These are phyloP conservation scores for Colaptes auratus DNA, from an alignment of 2,113 vertebrate genomes.

Conservation along the genomic window DNA sequence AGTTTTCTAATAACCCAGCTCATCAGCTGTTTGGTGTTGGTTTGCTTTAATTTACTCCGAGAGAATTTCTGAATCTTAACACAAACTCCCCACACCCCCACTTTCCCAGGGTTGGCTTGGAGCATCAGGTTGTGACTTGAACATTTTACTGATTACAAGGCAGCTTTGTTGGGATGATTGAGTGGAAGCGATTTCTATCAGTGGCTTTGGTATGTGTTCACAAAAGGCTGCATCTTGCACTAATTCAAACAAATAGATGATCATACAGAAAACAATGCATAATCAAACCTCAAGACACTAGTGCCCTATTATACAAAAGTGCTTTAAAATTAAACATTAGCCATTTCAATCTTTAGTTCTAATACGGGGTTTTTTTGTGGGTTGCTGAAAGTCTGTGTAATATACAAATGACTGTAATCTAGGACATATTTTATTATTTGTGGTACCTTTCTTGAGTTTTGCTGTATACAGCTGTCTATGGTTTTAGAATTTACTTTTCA, in stretches of 20 bases:
- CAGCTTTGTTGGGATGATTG: neutral
- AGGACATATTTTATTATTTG: neutral
- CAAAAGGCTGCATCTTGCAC: neutral
- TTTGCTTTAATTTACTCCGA: too few species aligned
- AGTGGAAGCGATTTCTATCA: neutral
- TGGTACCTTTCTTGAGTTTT: neutral
- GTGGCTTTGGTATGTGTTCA: neutral
- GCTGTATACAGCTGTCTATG: neutral
- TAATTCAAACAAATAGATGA: neutral
- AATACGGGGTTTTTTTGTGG: neutral
- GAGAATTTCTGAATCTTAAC: too few species aligned
- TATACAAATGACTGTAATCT: neutral
- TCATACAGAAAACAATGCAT: neutral
- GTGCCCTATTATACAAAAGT: fast-evolving
- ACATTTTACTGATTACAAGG: neutral
- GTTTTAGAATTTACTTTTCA: neutral
- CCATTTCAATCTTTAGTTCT: neutral
- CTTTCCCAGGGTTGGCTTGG: too few species aligned
- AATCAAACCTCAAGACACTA: neutral
- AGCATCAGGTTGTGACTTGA: too few species aligned
- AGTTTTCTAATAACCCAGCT: too few species aligned
- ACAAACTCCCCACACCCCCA: too few species aligned
- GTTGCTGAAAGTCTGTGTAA: neutral
- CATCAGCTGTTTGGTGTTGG: too few species aligned
- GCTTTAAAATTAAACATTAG: neutral